Evolutionary conservation across 2,113 vertebrate genomes (phyloP).

Genomic region (Corapipo altera): DNA sequence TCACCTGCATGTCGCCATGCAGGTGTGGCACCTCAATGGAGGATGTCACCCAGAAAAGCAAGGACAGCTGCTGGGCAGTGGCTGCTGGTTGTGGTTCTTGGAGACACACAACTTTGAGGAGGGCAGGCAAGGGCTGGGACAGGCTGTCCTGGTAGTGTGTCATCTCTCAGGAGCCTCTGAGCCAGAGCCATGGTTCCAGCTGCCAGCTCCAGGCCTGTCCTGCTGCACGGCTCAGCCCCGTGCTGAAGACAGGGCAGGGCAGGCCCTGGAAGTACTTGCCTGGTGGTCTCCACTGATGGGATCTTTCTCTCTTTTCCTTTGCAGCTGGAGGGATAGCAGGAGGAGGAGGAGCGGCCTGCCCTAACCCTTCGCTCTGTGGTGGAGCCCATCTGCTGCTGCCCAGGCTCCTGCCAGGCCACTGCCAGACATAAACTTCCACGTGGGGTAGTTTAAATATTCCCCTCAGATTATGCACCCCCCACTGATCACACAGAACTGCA

Average conservation of each 20-base stretch:
- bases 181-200: neutral
- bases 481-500: neutral
- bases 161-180: neutral
- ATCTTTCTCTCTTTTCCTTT: neutral
- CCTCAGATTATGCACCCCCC: fast-evolving
- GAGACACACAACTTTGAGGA: neutral
- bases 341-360: neutral
- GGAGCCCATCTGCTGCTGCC: neutral
- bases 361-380: neutral
- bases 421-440: neutral
- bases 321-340: neutral
- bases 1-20: neutral
- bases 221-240: neutral
- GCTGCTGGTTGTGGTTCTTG: neutral
- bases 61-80: neutral
- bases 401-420: neutral
- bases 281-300: neutral
- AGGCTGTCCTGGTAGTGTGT: neutral
- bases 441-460: neutral
- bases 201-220: neutral
- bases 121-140: neutral
- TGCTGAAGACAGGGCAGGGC: neutral
- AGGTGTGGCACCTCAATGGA: too few species aligned
- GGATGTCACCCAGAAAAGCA: neutral
- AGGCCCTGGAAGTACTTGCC: neutral